phyloP scores from a whole-genome alignment of 2,113 vertebrate genomes.

The Eulacestoma nigropectus region DNA sequence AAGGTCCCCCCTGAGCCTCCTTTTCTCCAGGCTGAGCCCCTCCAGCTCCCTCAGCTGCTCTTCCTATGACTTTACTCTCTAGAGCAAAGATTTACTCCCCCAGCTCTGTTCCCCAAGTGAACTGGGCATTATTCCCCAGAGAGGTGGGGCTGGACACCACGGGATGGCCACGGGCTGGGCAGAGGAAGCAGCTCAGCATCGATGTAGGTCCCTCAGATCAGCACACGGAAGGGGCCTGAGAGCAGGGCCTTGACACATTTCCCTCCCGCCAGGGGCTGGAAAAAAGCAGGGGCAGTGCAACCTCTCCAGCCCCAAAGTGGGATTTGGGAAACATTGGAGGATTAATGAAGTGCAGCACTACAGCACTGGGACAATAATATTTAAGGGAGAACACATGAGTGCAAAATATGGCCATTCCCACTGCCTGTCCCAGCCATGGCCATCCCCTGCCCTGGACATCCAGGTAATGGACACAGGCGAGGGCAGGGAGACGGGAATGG shows the following conservation, averaged over 20 bases:
- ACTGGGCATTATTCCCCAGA: neutral
- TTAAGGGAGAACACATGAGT: neutral
- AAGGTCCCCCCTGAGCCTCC: neutral
- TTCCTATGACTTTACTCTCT: neutral
- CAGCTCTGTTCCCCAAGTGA: neutral
- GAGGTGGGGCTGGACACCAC: fast-evolving
- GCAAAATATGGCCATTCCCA: neutral
- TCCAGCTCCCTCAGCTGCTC: neutral
- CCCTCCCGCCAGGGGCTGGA: neutral
- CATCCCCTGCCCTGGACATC: neutral
- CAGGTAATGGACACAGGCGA: neutral
- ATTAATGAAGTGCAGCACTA: neutral
- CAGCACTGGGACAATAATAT: fast-evolving
- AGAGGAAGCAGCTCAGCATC: neutral
- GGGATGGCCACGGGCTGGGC: fast-evolving
- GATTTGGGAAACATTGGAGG: neutral
- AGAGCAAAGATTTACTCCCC: neutral
- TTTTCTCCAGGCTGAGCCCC: neutral
- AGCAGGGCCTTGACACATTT: neutral
- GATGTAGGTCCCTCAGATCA: fast-evolving
- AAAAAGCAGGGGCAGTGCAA: neutral
- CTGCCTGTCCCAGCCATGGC: fast-evolving
- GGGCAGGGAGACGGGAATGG: fast-evolving
- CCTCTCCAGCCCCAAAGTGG: neutral
- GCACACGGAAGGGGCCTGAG: neutral